These are phyloP conservation scores for Drosophila seguyi DNA, from an alignment of 1,140 invertebrate genomes.

Conservation along the genomic window DNA sequence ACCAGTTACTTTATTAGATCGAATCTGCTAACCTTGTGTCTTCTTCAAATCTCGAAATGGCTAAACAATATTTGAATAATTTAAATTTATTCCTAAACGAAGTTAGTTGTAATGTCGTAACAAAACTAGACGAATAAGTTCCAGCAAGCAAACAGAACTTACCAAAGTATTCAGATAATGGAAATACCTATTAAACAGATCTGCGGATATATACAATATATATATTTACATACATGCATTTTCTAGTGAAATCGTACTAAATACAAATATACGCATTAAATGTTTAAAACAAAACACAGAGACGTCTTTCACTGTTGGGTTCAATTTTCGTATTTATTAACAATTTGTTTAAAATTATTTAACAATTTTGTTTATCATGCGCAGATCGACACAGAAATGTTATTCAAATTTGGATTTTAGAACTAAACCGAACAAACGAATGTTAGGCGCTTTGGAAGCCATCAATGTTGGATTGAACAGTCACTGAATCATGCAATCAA, in stretches of 20 bases:
- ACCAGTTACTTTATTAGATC: constrained; percentile 66
- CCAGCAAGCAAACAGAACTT: constrained; percentile 52
- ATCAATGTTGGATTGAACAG: constrained; percentile 49
- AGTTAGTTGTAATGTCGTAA: constrained; percentile 41
- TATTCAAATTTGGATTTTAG: constrained; percentile 65
- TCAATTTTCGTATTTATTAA: constrained; percentile 79
- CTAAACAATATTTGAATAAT: constrained; percentile 46
- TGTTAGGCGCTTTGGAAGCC: constrained; percentile 57
- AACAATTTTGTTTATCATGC: constrained; percentile 76
- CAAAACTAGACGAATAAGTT: constrained; percentile 57
- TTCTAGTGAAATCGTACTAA: constrained; percentile 78
- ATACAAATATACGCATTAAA: constrained; percentile 60
- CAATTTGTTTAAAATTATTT: constrained; percentile 80
- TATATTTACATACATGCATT: constrained; percentile 83
- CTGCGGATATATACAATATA: constrained; percentile 29
- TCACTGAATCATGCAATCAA: constrained; percentile 59
- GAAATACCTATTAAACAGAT: constrained; percentile 51
- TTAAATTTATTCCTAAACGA: constrained; percentile 41
- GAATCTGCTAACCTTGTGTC: constrained; percentile 77
- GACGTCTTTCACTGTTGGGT: constrained; percentile 38
- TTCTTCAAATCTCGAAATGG: constrained; percentile 53
- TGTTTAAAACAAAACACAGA: constrained; percentile 31
- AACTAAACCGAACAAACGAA: constrained; percentile 70
- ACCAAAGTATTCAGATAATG: constrained; percentile 76
- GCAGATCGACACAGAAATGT: constrained; percentile 60